Base-by-base conservation (phyloP, 2,888 invertebrate species). In the Apotomis betuletana region DNA sequence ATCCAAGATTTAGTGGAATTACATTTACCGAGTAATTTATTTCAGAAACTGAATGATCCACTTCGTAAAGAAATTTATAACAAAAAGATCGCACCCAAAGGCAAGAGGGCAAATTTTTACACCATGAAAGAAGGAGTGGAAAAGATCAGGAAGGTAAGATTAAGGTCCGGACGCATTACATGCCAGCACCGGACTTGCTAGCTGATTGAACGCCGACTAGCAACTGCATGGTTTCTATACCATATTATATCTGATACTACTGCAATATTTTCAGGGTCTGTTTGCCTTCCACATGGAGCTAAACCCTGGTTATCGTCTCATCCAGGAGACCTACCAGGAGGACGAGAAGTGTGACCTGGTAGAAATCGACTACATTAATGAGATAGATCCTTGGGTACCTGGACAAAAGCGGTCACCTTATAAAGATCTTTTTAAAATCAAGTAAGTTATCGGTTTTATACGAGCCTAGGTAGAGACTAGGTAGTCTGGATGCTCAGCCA, bases 291-390 rank as follows among this genome's bases (percentile, higher is more conserved):
- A 95, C 84, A 94, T 94, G 83, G 95, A 95, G 77, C 76, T 89
- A 51, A 93, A 94, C 65, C 89, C 94, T 0, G 94, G 94, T 0
- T 95, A 95, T 81, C 89, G 94, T 46, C 82, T 95, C 13, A 93
- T 95, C 67, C 94, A 94, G 77, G 94, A 94, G 76, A 95, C 94
- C 0, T 95, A 91, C 77, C 88, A 87, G 10, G 95, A 95, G 75
- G 91, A 94, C 3, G 95, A 95, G 80, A 95, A 95, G 75, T 95
- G 95, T 70, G 95, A 94, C 49, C 83, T 95, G 61, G 93, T 94
- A 51, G 95, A 95, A 77, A 94, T 95, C 0, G 90, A 91, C 75
- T 94, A 91, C 77, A 89, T 94, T 51, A 94, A 94, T 75, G 89
- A 94, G 69, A 90, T 92, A 0, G 93, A 94, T 60, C 94, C 95